Evolutionary conservation across 2,797 vertebrate genomes (phyloP), one percentile per base, ranked within the genome.

Genomic region (Cyclura pinguis): DNA sequence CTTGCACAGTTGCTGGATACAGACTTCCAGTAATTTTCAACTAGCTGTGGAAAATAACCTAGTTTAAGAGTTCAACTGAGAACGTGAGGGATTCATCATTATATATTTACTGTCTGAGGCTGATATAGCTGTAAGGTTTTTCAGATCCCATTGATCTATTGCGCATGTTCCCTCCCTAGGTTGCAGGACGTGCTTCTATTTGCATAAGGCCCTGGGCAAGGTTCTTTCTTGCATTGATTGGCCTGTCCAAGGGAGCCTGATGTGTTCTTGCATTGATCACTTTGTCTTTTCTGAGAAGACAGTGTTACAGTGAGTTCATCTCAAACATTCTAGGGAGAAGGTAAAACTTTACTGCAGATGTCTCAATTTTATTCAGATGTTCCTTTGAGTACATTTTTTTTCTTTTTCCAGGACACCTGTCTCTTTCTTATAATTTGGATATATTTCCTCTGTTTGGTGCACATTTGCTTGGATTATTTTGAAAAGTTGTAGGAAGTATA

Each of bases 141-240:
- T 98, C 97, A 97, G 95, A 96, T 97, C 96, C 97, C 98, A 98
- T 99, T 99, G 99, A 99, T 99, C 98, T 98, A 98, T 97, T 98
- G 98, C 98, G 98, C 98, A 99, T 98, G 98, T 98, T 98, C 98
- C 97, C 98, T 99, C 98, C 98, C 96, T 96, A 97, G 98, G 97
- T 98, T 99, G 98, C 97, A 96, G 97, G 98, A 98, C 97, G 98
- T 98, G 98, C 98, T 97, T 98, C 98, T 98, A 99, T 99, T 99
- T 99, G 98, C 99, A 99, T 99, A 99, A 99, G 98, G 99, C 99
- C 99, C 98, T 99, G 98, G 99, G 99, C 99, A 99, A 99, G 99
- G 99, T 99, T 99, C 98, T 99, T 99, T 99, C 98, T 98, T 97
- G 97, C 98, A 99, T 99, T 99, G 99, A 99, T 99, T 99, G 98